A percentile compares a stretch with the other conserved stretches of the same genome.
Conservation (phyloP, 1,140 invertebrate genomes). For the Sitodiplosis mosellana region DNA sequence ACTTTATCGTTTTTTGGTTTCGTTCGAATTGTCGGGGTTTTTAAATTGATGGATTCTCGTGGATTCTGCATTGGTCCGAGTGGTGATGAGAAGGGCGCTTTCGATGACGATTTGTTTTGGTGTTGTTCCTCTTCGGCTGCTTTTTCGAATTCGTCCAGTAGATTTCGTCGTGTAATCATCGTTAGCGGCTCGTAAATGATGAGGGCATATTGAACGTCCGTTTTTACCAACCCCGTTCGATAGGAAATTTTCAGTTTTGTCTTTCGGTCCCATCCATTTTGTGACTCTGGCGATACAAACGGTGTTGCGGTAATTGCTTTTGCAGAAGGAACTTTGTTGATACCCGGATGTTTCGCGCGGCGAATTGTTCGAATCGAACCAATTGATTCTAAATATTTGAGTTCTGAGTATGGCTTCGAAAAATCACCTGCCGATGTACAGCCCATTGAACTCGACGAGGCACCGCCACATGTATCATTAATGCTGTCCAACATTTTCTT, state of each 20-base stretch:
- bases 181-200: background rate
- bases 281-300: background rate
- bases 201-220: background rate
- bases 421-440: background rate
- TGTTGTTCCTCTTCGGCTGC: background rate
- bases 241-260: conserved; percentile 3
- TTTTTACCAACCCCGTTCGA: background rate
- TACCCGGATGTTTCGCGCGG: background rate
- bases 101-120: background rate
- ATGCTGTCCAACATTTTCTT: background rate
- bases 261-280: background rate
- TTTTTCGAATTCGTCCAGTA: conserved; percentile 1
- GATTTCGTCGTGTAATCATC: background rate
- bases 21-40: too few species aligned
- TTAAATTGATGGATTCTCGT: too few species aligned
- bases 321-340: background rate
- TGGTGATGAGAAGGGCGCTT: too few species aligned
- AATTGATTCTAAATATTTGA: conserved; percentile 1
- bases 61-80: too few species aligned
- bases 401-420: background rate
- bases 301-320: background rate
- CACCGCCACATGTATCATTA: background rate
- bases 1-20: too few species aligned
- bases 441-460: background rate
- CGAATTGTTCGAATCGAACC: background rate